Evolutionary conservation across 2,888 invertebrate genomes (phyloP), one percentile per base, ranked within the genome.

Genomic region (Oligia fasciuncula): DNA sequence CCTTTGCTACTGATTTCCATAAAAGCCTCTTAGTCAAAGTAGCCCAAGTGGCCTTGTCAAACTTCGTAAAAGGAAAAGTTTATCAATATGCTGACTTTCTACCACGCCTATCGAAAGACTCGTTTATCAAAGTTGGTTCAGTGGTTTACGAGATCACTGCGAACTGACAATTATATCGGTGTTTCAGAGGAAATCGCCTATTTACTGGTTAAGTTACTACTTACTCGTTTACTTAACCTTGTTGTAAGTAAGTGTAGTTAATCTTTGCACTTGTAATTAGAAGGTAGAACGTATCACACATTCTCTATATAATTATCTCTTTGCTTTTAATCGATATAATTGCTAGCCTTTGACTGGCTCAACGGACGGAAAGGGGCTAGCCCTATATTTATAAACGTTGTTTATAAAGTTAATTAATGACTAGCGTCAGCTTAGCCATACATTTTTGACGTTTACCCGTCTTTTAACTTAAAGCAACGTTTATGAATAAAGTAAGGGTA

Each of bases 51-150:
- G 57, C 57, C 76, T 83, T 76, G 69, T 60, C 63, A 23, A 79
- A 69, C 57, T 66, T 86, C 80, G 67, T 84, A 86, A 86, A 85
- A 85, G 85, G 87, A 85, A 85, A 85, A 84, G 87, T 86, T 69
- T 68, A 85, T 76, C 73, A 73, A 46, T 80, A 79, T 76, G 35
- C 70, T 46, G 40, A 85, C 87, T 88, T 88, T 88, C 87, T 88
- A 85, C 49, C 2, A 54, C 65, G 77, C 79, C 77, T 79, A 81
- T 77, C 73, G 71, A 71, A 76, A 54, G 77, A 77, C 46, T 80
- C 70, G 78, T 87, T 84, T 73, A 80, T 84, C 81, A 89, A 84
- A 84, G 87, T 88, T 79, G 68, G 77, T 76, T 77, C 72, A 85
- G 65, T 68, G 57, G 79, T 85, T 84, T 84, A 81, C 54, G 77